A percentile compares a stretch with the other conserved stretches of the same genome.
Conservation (phyloP, 2,113 vertebrate species). For the Eulemur rufifrons region DNA sequence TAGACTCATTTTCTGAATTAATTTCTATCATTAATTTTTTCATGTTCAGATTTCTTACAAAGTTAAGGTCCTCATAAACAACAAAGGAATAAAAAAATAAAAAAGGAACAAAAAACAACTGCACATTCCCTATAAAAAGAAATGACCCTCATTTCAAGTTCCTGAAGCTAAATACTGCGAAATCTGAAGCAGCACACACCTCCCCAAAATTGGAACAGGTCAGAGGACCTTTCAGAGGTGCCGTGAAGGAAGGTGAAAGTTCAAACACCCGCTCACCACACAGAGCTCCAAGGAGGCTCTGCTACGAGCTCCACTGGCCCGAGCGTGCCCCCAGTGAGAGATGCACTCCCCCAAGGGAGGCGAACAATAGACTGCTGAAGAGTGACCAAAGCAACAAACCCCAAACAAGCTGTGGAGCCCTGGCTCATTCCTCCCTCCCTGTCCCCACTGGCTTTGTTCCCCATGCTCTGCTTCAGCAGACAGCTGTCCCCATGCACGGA, state of each 20-base stretch:
- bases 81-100: neutral
- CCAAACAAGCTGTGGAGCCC: neutral
- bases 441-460: neutral
- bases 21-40: neutral
- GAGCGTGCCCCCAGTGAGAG: neutral
- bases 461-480: neutral
- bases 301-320: neutral
- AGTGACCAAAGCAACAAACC: neutral
- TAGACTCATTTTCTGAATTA: no score
- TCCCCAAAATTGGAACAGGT: neutral
- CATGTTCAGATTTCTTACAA: neutral
- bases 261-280: neutral
- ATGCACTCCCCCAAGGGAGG: neutral
- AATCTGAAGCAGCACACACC: neutral
- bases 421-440: neutral
- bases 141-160: slow-evolving; percentile 23
- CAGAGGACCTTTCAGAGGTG: neutral
- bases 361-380: neutral
- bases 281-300: neutral
- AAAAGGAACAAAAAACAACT: neutral
- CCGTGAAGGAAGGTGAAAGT: neutral
- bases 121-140: neutral
- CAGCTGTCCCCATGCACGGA: neutral
- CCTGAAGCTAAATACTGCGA: neutral
- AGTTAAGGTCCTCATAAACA: neutral